Conservation (phyloP, 2,888 invertebrate species). For the Caenorhabditis zanzibari region DNA sequence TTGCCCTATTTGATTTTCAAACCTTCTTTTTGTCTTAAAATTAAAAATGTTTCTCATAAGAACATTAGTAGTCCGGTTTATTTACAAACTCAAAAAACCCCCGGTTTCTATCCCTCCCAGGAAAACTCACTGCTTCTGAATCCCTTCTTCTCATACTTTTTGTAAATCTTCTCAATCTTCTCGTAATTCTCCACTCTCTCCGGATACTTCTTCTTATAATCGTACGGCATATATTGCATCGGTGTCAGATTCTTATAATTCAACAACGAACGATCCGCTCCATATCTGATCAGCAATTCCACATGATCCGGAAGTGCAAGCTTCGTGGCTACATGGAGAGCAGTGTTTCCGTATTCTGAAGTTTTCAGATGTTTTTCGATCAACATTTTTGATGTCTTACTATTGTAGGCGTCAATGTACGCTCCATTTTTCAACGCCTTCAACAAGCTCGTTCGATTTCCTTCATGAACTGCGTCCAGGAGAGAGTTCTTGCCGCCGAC, state of each 20-base stretch:
- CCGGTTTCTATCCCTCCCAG: no score
- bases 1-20: no score
- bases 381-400: not conserved
- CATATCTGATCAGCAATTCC: slow-evolving; percentile 12
- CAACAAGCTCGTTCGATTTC: not conserved
- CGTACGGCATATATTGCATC: not conserved
- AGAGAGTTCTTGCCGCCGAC: not conserved
- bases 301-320: not conserved
- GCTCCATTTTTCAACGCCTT: slow-evolving; percentile 16
- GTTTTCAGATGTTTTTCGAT: no score
- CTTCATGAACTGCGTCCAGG: slow-evolving; percentile 8
- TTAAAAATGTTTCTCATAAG: no score
- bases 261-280: slow-evolving; percentile 4
- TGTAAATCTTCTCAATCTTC: not conserved
- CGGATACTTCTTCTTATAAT: not conserved
- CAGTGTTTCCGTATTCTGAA: slow-evolving; percentile 30
- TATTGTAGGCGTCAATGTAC: slow-evolving; percentile 2
- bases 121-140: not conserved
- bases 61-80: not conserved
- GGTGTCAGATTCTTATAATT: slow-evolving; percentile 12
- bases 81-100: no score
- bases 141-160: not conserved
- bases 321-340: slow-evolving; percentile 21
- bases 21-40: no score
- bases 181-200: not conserved